A percentile compares a stretch with the other conserved stretches of the same genome.
Evolutionary conservation across 1,140 invertebrate species (phyloP).

Genomic region (Anastrepha ludens): DNA sequence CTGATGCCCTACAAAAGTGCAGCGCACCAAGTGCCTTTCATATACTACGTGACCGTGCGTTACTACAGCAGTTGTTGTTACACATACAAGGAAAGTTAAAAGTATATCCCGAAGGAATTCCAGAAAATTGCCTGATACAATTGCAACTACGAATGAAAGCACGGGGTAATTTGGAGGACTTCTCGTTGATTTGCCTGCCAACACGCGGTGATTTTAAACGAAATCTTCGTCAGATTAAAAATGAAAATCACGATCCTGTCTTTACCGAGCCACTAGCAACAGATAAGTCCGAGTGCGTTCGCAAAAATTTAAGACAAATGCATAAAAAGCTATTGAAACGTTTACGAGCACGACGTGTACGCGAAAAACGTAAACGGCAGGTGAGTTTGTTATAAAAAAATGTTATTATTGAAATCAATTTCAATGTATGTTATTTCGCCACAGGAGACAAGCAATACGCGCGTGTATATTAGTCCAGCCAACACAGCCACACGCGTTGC

Average conservation of each 20-base stretch:
- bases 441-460: constrained; percentile 68
- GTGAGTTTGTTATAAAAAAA: constrained; percentile 42
- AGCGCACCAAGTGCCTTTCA: constrained; percentile 71
- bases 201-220: constrained; percentile 76
- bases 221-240: constrained; percentile 73
- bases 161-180: constrained; percentile 76
- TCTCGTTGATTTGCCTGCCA: constrained; percentile 82
- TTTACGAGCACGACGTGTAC: constrained; percentile 77
- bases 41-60: constrained; percentile 77
- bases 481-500: constrained; percentile 72
- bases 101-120: constrained; percentile 53
- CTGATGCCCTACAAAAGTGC: not conserved
- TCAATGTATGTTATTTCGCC: not conserved
- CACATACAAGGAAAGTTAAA: constrained; percentile 32
- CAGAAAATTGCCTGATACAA: constrained; percentile 73
- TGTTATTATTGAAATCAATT: not conserved
- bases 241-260: constrained; percentile 71
- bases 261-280: constrained; percentile 76
- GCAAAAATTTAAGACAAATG: constrained; percentile 77
- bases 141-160: constrained; percentile 75
- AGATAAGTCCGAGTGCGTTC: constrained; percentile 78
- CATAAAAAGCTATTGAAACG: constrained; percentile 80
- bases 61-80: constrained; percentile 73
- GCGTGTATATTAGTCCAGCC: constrained; percentile 67
- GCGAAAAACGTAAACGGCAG: constrained; percentile 73